Evolutionary conservation across 1,140 invertebrate species (phyloP), one percentile per base, ranked within the genome.

Genomic region (Diprion similis): DNA sequence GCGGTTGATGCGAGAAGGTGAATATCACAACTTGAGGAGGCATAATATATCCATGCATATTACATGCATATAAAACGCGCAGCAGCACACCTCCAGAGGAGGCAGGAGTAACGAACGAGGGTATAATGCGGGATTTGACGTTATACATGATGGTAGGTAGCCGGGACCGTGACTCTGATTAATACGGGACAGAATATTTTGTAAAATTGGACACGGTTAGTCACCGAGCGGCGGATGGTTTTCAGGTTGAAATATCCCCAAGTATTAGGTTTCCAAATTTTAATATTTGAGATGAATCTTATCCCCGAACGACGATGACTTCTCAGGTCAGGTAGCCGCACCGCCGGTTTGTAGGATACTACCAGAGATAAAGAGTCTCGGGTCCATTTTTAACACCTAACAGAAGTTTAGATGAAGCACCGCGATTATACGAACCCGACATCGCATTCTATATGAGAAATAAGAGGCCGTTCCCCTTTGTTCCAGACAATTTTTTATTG

Each of bases 401-500:
- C 82, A 84, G 83, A 81, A 86, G 84, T 86, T 83, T 78, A 83
- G 81, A 85, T 86, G 80, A 76, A 71, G 71, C 77, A 47, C 69
- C 77, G 76, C 82, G 83, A 84, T 84, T 85, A 80, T 46, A 1
- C 37, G 46, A 37, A 37, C 24, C 72, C 71, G 78, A 82, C 82
- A 81, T 85, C 82, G 84, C 83, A 83, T 37, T 37, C 24, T 37
- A 83, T 79, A 80, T 83, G 83, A 85, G 82, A 86, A 86, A 86
- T 86, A 80, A 83, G 83, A 77, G 80, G 78, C 78, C 78, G 77
- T 79, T 78, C 78, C 77, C 78, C 78, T 78, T 84, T 82, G 81
- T 86, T 84, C 80, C 82, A 82, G 76, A 79, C 80, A 78, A 83
- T 85, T 84, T 85, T 84, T 84, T 85, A 84, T 85, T 83, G 81